These are phyloP conservation scores for Diplodus sargus DNA, from an alignment of 2,797 vertebrate genomes.

Conservation along the genomic window DNA sequence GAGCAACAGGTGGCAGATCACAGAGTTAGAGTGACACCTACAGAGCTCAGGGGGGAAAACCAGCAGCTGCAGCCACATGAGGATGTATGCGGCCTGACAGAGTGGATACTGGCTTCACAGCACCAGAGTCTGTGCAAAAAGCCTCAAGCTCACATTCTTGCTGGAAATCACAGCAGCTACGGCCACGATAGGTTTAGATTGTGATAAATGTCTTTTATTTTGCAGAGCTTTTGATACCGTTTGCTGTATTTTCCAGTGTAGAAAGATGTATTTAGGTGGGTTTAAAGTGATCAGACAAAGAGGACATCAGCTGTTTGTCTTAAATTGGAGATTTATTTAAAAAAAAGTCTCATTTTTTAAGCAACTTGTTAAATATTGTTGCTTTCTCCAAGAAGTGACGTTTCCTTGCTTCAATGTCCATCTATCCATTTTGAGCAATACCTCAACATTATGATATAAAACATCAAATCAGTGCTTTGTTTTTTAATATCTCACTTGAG, in stretches of 20 bases:
- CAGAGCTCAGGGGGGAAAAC: conserved; percentile 56
- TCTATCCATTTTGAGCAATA: neutral
- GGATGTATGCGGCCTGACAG: neutral
- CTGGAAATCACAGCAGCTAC: neutral
- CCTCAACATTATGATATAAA: neutral
- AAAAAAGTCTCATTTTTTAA: neutral
- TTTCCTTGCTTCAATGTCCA: neutral
- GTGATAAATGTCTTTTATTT: too few relatives aligned
- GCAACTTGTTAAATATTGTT: too few relatives aligned
- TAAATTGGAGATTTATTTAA: neutral
- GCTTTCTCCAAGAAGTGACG: too few relatives aligned
- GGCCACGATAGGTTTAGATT: neutral
- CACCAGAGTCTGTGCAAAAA: neutral
- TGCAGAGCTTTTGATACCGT: too few relatives aligned
- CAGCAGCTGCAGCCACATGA: neutral
- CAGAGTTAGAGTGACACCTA: conserved; percentile 83
- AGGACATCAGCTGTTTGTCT: too few relatives aligned
- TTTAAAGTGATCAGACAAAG: too few relatives aligned
- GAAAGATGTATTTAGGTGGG: too few relatives aligned
- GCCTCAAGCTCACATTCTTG: neutral
- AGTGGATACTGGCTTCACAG: neutral
- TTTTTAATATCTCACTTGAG: neutral
- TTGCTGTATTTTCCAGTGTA: too few relatives aligned
- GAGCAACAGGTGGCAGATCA: conserved; percentile 83
- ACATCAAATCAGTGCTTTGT: neutral